phyloP scores from a whole-genome alignment of 2,888 invertebrate genomes.

The Crossocerus cetratus region DNA sequence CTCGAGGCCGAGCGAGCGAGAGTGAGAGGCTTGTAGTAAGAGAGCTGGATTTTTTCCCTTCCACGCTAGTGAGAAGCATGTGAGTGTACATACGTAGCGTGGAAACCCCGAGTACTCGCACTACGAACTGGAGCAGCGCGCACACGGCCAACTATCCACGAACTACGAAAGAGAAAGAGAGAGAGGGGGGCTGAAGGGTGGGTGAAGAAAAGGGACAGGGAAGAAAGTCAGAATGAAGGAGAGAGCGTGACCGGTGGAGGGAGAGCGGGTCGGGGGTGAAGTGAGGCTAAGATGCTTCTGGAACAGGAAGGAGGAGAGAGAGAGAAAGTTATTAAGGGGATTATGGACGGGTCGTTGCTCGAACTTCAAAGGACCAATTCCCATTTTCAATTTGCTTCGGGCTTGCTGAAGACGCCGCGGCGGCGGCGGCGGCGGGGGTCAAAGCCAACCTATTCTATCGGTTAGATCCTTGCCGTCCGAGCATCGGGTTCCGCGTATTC shows the following conservation, averaged over 20 bases:
- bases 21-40: too few relatives aligned
- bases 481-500: constrained; percentile 46
- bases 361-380: constrained; percentile 75
- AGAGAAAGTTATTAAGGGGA: constrained; percentile 70
- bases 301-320: constrained; percentile 34
- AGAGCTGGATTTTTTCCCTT: too few relatives aligned
- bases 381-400: constrained; percentile 72
- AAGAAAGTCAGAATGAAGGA: not conserved
- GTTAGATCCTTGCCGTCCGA: constrained; percentile 51
- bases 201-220: not conserved
- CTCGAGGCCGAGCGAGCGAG: too few relatives aligned
- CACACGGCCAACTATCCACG: too few relatives aligned
- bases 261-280: constrained; percentile 11
- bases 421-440: constrained; percentile 39
- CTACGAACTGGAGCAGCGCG: too few relatives aligned
- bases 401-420: constrained; percentile 4
- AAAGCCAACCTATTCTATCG: constrained; percentile 58
- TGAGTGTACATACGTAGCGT: too few relatives aligned
- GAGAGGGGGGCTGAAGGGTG: too few relatives aligned
- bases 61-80: too few relatives aligned
- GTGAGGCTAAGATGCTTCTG: constrained; percentile 26
- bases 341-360: constrained; percentile 68
- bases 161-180: too few relatives aligned
- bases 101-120: too few relatives aligned
- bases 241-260: not conserved